Evolutionary conservation across 2,797 vertebrate species (phyloP), one percentile per base, ranked within the genome.

Genomic region (Jordanella pulchra): DNA sequence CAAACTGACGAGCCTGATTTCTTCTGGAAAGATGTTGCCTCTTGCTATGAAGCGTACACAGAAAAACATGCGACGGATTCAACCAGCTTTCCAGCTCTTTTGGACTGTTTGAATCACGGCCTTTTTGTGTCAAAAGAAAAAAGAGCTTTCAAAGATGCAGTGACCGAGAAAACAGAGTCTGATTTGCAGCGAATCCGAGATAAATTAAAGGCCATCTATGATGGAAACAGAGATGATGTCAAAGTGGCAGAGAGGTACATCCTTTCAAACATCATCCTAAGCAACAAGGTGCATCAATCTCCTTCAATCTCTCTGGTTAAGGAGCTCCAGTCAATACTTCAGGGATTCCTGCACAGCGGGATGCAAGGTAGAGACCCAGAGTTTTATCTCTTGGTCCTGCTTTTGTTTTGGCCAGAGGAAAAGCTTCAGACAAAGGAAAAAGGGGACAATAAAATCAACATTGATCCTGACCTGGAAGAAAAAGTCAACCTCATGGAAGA

Each of bases 181-280:
- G 39, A 82, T 1, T 61, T 87, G 17, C 32, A 85, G 0, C 0
- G 0, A 42, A 56, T 76, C 23, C 73, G 1, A 60, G 15, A 55
- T 10, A 0, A 0, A 0, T 48, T 79, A 50, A 82, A 69, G 67
- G 15, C 3, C 4, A 1, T 0, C 2, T 70, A 70, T 0, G 4
- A 89, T 55, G 1, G 12, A 58, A 27, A 81, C 14, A 15, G 13
- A 47, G 45, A 47, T 0, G 21, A 84, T 32, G 55, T 80, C 7
- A 3, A 58, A 27, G 23, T 25, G 28, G 78, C 67, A 45, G 67
- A 83, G 35, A 72, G 63, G 0, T 89, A 83, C 83, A 77, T 86
- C 47, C 82, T 89, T 32, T 83, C 87, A 58, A 87, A 84, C 78
- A 39, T 87, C 76, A 65, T 81, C 67, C 28, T 89, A 67, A 78